Percentiles rank a stretch among this genome's conserved stretches.
phyloP scores from a whole-genome alignment of 2,888 invertebrate species.

The Cheilosia impressa region DNA sequence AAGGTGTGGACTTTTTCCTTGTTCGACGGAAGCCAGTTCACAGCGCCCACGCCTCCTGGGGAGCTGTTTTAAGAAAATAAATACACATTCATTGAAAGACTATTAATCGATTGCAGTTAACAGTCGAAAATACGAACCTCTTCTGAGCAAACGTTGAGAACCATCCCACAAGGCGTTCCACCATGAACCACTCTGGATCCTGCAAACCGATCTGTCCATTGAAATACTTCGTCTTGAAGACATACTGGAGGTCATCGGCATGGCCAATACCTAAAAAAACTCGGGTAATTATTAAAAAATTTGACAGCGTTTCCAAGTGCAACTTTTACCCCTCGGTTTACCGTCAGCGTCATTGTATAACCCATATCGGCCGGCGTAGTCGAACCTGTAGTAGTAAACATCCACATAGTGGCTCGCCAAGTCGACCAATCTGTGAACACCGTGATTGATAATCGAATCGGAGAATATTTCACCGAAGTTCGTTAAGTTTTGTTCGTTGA shows the following conservation, averaged over 20 bases:
- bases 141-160: conserved; percentile 82
- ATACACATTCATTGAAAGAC: no score
- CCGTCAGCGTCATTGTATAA: conserved; percentile 83
- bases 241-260: conserved; percentile 80
- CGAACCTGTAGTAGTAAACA: conserved; percentile 86
- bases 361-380: conserved; percentile 86
- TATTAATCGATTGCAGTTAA: no score
- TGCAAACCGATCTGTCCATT: conserved; percentile 77
- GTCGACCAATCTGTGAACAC: conserved; percentile 85
- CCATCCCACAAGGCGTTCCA: conserved; percentile 82
- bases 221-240: conserved; percentile 77
- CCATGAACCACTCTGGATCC: conserved; percentile 82
- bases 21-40: conserved; percentile 50
- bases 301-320: not conserved
- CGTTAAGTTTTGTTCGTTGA: conserved; percentile 61
- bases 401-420: conserved; percentile 84
- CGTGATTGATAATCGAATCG: conserved; percentile 86
- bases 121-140: conserved; percentile 78
- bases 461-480: conserved; percentile 84
- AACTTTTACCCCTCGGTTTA: conserved; percentile 77
- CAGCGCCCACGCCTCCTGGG: conserved; percentile 4
- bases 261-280: conserved; percentile 76
- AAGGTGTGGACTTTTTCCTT: conserved; percentile 45
- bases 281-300: not conserved
- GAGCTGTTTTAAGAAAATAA: not conserved